Evolutionary conservation across 2,113 vertebrate species (phyloP), one percentile per base, ranked within the genome.

Genomic region (Sinosuthora webbiana): DNA sequence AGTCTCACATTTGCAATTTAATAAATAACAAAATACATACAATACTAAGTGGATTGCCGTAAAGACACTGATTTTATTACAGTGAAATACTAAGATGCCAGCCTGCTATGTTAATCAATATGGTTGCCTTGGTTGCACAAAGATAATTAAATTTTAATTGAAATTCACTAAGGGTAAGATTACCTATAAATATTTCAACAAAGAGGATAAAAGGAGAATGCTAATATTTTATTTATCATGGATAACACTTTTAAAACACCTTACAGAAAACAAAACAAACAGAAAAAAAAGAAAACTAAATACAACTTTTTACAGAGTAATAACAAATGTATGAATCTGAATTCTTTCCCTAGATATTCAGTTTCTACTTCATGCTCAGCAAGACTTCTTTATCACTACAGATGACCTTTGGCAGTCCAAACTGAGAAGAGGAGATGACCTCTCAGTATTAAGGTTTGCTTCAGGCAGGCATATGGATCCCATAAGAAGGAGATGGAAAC

Each of bases 111-210:
- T 81, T 94, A 96, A 97, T 96, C 69, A 95, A 87, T 93, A 87
- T 6, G 9, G 64, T 89, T 96, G 93, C 68, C 71, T 80, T 7
- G 9, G 80, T 55, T 94, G 83, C 88, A 94, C 62, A 94, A 97
- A 95, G 42, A 59, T 90, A 67, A 97, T 95, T 94, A 97, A 95
- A 95, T 76, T 96, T 97, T 94, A 77, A 94, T 95, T 96, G 73
- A 57, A 94, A 70, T 95, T 96, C 50, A 83, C 73, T 77, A 47
- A 81, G 83, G 94, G 31, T 83, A 82, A 95, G 52, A 96, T 81
- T 87, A 94, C 81, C 37, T 50, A 96, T 96, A 91, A 97, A 95
- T 95, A 95, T 96, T 97, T 97, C 84, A 96, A 74, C 42, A 49
- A 92, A 96, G 86, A 93, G 25, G 59, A 95, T 80, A 90, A 96